Percentiles rank a stretch among this genome's conserved stretches.
phyloP scores from a whole-genome alignment of 2,797 vertebrate genomes.

The Epinephelus awoara region DNA sequence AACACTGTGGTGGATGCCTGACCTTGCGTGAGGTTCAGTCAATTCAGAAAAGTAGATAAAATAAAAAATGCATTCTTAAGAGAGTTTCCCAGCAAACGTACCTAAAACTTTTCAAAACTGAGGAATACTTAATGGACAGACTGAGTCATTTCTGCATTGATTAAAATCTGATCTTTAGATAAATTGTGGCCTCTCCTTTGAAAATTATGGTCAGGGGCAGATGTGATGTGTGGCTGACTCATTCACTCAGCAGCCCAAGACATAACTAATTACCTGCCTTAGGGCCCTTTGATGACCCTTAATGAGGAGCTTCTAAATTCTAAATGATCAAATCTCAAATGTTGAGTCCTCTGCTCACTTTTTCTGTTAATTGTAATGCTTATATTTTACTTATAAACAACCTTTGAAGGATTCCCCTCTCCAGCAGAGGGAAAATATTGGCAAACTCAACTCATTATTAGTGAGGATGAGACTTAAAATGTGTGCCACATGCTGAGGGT shows the following conservation, averaged over 20 bases:
- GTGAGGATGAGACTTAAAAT: neutral
- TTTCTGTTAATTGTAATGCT: neutral
- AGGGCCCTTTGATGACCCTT: neutral
- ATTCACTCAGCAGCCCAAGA: neutral
- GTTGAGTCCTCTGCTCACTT: neutral
- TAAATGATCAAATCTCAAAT: neutral
- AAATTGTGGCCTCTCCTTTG: slow-evolving; percentile 7
- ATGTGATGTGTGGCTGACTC: slow-evolving; percentile 5
- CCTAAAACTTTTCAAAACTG: neutral
- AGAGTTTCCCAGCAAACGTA: neutral
- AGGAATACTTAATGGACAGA: neutral
- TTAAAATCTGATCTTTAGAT: slow-evolving; percentile 27
- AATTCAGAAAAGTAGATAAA: neutral
- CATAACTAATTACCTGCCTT: slow-evolving; percentile 2
- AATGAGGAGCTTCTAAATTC: neutral
- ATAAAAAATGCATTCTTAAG: too few relatives aligned
- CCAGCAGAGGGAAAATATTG: neutral
- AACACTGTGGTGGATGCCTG: neutral
- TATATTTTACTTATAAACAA: neutral
- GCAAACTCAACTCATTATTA: neutral
- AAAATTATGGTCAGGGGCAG: slow-evolving; percentile 1
- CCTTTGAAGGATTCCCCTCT: neutral
- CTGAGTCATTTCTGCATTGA: neutral
- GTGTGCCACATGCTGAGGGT: neutral
- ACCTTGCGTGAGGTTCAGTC: slow-evolving; percentile 5